Percentiles rank a stretch among this genome's conserved stretches.
phyloP scores from a whole-genome alignment of 2,113 vertebrate genomes.

The Vombatus ursinus region DNA sequence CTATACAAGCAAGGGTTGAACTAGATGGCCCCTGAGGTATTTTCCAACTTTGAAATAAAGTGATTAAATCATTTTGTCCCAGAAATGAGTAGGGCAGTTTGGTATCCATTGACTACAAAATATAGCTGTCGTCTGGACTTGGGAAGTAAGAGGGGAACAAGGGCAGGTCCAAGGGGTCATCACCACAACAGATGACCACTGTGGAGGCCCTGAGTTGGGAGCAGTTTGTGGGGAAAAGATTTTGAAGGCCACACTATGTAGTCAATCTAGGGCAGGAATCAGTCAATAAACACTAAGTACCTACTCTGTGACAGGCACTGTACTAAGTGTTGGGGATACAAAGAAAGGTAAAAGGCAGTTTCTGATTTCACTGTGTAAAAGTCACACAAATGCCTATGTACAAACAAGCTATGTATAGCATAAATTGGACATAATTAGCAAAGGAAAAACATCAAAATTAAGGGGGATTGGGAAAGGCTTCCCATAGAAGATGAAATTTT shows the following conservation, averaged over 20 bases:
- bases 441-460: neutral
- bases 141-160: neutral
- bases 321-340: neutral
- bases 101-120: neutral
- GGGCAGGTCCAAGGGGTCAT: neutral
- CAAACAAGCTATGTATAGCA: neutral
- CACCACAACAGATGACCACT: neutral
- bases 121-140: neutral
- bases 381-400: neutral
- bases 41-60: neutral
- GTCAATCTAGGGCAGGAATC: neutral
- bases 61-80: neutral
- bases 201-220: neutral
- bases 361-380: neutral
- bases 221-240: neutral
- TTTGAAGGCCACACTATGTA: neutral
- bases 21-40: neutral
- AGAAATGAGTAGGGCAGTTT: neutral
- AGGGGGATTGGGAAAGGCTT: neutral
- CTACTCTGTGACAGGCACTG: neutral
- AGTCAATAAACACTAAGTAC: neutral
- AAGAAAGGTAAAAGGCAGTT: neutral
- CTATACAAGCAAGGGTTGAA: neutral
- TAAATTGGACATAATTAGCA: neutral
- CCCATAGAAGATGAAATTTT: neutral